These are phyloP conservation scores for Etheostoma spectabile DNA, from an alignment of 2,113 vertebrate genomes.

Conservation along the genomic window DNA sequence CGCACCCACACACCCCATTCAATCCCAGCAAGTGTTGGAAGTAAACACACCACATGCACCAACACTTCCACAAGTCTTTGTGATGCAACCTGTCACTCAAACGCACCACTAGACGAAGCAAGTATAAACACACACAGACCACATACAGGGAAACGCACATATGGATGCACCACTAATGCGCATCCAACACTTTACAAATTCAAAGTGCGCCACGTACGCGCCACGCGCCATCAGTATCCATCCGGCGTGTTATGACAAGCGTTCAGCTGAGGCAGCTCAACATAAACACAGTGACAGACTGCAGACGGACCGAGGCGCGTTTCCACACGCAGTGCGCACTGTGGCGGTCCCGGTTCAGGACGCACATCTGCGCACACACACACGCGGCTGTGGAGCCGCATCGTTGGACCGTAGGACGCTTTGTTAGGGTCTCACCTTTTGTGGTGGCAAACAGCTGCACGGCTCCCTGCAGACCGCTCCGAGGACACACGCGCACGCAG, in stretches of 20 bases:
- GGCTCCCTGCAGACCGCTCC: conserved; percentile 24
- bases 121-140: not conserved
- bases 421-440: conserved; percentile 24
- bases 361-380: not conserved
- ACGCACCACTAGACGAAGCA: conserved; percentile 13
- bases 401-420: not conserved
- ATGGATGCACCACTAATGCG: not conserved
- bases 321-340: conserved; percentile 6
- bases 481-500: not conserved
- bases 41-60: conserved; percentile 3
- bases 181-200: not conserved
- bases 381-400: not conserved
- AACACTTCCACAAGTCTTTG: not conserved
- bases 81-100: conserved; percentile 1
- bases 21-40: not conserved
- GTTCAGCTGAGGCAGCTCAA: not conserved
- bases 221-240: conserved; percentile 9
- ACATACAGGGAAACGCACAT: not conserved
- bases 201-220: conserved; percentile 12
- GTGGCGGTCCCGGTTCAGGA: conserved; percentile 22
- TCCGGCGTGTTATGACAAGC: conserved; percentile 18
- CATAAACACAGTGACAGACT: conserved; percentile 37
- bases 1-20: not conserved
- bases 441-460: not conserved
- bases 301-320: conserved; percentile 8